Conservation (phyloP, 2,797 vertebrate species). For the Labroides dimidiatus region DNA sequence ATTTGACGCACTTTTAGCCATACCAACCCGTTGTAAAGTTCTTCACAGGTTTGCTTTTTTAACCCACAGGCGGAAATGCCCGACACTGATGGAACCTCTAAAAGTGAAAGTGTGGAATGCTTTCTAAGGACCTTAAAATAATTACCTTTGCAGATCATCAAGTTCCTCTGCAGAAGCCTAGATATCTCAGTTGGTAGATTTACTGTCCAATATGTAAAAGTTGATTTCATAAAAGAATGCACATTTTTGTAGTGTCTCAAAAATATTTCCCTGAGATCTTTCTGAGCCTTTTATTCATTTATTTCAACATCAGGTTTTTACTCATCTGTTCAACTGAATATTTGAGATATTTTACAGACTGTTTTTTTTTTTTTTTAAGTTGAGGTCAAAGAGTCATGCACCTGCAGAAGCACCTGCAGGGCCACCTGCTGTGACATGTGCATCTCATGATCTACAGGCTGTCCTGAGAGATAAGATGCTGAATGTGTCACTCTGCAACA, state of each 20-base stretch:
- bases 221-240: not conserved
- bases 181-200: not conserved
- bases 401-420: not conserved
- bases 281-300: not conserved
- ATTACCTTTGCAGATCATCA: too few species aligned
- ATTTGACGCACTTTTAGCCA: too few species aligned
- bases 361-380: not conserved
- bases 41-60: too few species aligned
- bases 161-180: not conserved
- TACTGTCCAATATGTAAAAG: too few species aligned
- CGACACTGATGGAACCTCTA: too few species aligned
- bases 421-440: not conserved
- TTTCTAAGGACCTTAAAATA: not conserved
- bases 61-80: too few species aligned
- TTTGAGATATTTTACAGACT: not conserved
- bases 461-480: constrained; percentile 31
- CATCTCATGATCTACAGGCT: not conserved
- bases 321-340: not conserved
- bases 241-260: not conserved
- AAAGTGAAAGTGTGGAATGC: not conserved
- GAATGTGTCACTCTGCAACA: not conserved
- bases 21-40: too few species aligned
- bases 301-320: not conserved
- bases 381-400: not conserved
- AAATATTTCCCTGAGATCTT: not conserved